Percentiles rank a stretch among this genome's conserved stretches.
Evolutionary conservation across 2,113 vertebrate genomes (phyloP).

Genomic region (Pedetes capensis): DNA sequence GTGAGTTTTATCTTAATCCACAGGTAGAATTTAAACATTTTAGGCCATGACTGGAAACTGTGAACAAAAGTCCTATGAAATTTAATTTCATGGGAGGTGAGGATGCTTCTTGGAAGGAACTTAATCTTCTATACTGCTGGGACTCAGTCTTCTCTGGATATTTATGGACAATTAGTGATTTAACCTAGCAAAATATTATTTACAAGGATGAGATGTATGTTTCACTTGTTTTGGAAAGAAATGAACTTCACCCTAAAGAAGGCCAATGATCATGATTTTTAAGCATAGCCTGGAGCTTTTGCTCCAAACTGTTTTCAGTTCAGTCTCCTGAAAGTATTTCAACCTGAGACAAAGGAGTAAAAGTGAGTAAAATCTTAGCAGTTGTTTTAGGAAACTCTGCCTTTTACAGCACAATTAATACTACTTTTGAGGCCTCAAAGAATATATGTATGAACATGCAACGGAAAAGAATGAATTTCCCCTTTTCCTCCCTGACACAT

Average conservation of each 20-base stretch:
- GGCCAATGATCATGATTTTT: neutral
- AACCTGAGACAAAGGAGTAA: neutral
- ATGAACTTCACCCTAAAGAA: neutral
- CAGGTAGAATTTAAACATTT: neutral
- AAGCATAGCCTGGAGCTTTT: neutral
- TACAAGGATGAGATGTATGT: neutral
- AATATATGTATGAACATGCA: neutral
- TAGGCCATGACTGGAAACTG: neutral
- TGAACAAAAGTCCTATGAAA: neutral
- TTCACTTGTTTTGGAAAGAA: neutral
- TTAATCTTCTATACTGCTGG: neutral
- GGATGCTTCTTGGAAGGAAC: neutral
- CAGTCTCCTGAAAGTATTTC: neutral
- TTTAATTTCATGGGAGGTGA: neutral
- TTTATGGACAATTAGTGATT: neutral
- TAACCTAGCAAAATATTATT: neutral
- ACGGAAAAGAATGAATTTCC: neutral
- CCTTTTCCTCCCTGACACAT: neutral
- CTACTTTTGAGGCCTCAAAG: neutral
- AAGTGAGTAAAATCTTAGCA: neutral
- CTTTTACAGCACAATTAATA: neutral
- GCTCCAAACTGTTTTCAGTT: neutral
- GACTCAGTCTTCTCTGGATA: neutral
- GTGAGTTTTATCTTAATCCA: neutral
- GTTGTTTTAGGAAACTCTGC: neutral